Conservation (phyloP, 2,113 vertebrate species). For the Fulica atra region DNA sequence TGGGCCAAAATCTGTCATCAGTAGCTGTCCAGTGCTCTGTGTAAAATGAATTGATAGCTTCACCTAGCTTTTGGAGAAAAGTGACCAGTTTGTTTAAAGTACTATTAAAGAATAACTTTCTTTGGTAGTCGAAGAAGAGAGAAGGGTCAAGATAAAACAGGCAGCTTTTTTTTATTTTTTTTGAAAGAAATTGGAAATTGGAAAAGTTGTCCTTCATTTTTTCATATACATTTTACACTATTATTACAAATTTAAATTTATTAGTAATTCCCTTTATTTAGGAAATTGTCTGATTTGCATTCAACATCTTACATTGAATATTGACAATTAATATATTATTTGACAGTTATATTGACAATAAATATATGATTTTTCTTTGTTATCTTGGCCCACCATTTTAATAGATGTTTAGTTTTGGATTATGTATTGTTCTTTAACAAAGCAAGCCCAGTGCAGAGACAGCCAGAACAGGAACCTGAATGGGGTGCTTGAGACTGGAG, state of each 20-base stretch:
- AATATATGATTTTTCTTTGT: neutral
- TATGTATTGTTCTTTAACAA: neutral
- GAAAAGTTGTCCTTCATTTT: neutral
- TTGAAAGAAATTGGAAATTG: neutral
- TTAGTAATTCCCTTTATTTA: neutral
- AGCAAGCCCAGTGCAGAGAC: neutral
- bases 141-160: neutral
- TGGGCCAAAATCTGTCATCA: neutral
- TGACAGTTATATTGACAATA: neutral
- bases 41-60: neutral
- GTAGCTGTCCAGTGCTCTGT: neutral
- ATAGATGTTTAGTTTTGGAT: neutral
- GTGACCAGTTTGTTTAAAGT: neutral
- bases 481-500: neutral
- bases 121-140: neutral
- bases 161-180: neutral
- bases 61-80: neutral
- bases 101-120: neutral
- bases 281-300: neutral
- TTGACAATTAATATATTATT: neutral
- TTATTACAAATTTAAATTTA: neutral
- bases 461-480: neutral
- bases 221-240: neutral
- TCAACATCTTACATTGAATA: neutral
- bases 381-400: neutral